Conservation (phyloP, 2,113 vertebrate genomes). For the Plecturocebus donacophilus region DNA sequence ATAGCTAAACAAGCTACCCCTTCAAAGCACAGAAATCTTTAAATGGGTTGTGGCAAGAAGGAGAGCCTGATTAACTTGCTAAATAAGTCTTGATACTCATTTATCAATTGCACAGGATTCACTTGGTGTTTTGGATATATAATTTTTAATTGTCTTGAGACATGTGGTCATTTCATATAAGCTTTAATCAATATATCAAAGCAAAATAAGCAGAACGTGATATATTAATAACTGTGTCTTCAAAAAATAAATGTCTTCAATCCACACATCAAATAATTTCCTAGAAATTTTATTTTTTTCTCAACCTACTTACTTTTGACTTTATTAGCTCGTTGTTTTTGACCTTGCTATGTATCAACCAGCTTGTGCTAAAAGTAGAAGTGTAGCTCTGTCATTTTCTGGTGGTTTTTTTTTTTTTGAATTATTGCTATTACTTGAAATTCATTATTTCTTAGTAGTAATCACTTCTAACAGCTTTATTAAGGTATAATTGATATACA, state of each 20-base stretch:
- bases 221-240: background rate
- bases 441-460: conserved; percentile 4
- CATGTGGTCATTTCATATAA: background rate
- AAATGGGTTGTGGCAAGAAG: background rate
- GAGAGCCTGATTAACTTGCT: background rate
- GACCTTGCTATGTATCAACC: background rate
- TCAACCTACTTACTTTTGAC: background rate
- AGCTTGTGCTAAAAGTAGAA: background rate
- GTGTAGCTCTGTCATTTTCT: background rate
- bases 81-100: background rate
- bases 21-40: background rate
- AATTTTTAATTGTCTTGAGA: conserved; percentile 36
- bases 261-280: background rate
- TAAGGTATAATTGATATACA: conserved; percentile 7
- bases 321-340: background rate
- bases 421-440: conserved; percentile 46
- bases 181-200: background rate
- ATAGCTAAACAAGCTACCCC: background rate
- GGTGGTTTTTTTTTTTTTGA: background rate
- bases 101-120: background rate
- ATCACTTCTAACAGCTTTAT: conserved; percentile 29
- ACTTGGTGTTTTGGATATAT: background rate
- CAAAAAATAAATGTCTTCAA: background rate
- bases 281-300: background rate
- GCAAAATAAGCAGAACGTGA: conserved; percentile 43